These are phyloP conservation scores for Thymelicus acteon DNA, from an alignment of 2,888 invertebrate species.

Conservation along the genomic window DNA sequence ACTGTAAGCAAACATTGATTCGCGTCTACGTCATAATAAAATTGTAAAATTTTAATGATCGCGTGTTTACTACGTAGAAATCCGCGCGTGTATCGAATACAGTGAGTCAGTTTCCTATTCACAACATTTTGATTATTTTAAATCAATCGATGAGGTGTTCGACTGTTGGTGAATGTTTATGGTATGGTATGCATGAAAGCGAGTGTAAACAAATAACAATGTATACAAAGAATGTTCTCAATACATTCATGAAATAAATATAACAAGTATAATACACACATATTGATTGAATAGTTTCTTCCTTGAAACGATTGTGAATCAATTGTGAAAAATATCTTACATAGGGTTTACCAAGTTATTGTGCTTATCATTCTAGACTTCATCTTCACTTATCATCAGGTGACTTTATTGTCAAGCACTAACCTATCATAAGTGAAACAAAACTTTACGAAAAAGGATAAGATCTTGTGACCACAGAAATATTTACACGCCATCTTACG, in stretches of 20 bases:
- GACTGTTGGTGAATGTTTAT: conserved; percentile 21
- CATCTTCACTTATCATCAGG: too few relatives aligned
- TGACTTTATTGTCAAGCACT: too few relatives aligned
- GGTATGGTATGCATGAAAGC: conserved; percentile 5
- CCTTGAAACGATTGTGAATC: background rate
- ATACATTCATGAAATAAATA: conserved; percentile 15
- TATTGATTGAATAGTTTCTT: background rate
- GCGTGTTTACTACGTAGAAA: conserved; percentile 39
- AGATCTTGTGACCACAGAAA: background rate
- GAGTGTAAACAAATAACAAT: conserved; percentile 23
- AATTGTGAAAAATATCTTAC: too few relatives aligned
- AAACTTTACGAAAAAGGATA: background rate
- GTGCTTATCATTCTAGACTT: too few relatives aligned
- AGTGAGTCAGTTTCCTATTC: conserved; percentile 29
- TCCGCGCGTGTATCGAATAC: conserved; percentile 3
- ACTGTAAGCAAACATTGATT: conserved; percentile 37
- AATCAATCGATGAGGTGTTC: conserved; percentile 18
- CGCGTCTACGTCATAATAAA: conserved; percentile 39
- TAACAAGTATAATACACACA: background rate
- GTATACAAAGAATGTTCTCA: conserved; percentile 9
- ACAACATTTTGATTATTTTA: conserved; percentile 26
- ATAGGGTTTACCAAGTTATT: too few relatives aligned
- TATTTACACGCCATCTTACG: conserved; percentile 10
- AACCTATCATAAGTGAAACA: too few relatives aligned
- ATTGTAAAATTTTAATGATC: conserved; percentile 40